Conservation (phyloP, 2,888 invertebrate species). For the Timandra comae region DNA sequence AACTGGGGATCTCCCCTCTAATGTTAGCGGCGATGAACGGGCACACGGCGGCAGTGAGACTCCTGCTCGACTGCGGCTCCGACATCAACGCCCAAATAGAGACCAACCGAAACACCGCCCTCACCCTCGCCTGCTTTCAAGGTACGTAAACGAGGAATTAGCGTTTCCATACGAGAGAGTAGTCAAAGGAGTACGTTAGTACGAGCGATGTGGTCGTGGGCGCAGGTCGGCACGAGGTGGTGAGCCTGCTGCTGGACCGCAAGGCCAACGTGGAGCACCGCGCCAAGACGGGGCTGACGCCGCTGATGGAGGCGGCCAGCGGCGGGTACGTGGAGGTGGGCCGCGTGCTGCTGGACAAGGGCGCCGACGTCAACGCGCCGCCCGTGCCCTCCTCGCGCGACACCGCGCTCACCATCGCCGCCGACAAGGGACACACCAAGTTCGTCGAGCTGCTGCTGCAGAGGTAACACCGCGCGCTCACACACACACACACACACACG, state of each 20-base stretch:
- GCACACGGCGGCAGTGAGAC: constrained; percentile 89
- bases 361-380: constrained; percentile 98
- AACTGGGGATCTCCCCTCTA: constrained; percentile 97
- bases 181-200: too few species aligned
- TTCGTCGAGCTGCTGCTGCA: constrained; percentile 90
- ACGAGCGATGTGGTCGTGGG: too few species aligned
- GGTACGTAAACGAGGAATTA: too few species aligned
- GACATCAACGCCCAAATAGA: constrained; percentile 99
- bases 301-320: constrained; percentile 99
- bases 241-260: constrained; percentile 94
- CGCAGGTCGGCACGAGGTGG: constrained; percentile 92
- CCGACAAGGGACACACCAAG: constrained; percentile 99
- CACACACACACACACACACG: too few species aligned
- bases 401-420: constrained; percentile 98
- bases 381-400: constrained; percentile 98
- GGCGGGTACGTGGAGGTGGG: constrained; percentile 99
- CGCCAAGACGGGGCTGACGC: constrained; percentile 98
- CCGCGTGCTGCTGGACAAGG: constrained; percentile 94
- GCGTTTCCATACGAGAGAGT: too few species aligned
- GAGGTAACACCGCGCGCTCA: too few species aligned
- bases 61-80: constrained; percentile 97
- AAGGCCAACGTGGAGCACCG: constrained; percentile 99
- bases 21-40: constrained; percentile 99
- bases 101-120: constrained; percentile 98
- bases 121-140: constrained; percentile 99